phyloP scores from a whole-genome alignment of 2,888 invertebrate genomes.

The Pseudoips prasinana region DNA sequence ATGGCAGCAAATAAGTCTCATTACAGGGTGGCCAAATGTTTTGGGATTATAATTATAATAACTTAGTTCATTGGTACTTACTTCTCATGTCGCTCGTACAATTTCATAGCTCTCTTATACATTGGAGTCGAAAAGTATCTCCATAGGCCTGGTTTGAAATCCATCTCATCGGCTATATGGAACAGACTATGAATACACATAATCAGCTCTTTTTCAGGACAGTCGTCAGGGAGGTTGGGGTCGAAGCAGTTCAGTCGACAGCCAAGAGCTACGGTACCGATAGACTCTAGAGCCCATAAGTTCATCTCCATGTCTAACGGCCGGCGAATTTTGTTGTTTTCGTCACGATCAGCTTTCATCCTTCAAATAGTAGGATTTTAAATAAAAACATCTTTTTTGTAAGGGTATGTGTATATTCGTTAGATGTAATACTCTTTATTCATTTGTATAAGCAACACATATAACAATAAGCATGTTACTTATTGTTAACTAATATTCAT shows the following conservation, averaged over 20 bases:
- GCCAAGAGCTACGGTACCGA: conserved; percentile 62
- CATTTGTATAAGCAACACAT: no score
- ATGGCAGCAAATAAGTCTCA: no score
- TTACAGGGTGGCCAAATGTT: no score
- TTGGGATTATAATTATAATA: no score
- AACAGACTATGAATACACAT: conserved; percentile 54
- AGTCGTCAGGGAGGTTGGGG: conserved; percentile 51
- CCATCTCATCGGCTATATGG: conserved; percentile 39
- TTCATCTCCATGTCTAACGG: conserved; percentile 81
- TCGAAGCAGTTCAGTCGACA: conserved; percentile 59
- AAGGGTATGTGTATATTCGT: no score
- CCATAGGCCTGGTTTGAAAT: conserved; percentile 58
- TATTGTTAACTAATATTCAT: no score
- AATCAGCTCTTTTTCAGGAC: conserved; percentile 54
- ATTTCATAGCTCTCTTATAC: conserved; percentile 53
- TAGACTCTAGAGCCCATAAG: conserved; percentile 84
- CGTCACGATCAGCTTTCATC: conserved; percentile 73
- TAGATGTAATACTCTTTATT: no score
- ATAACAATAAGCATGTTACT: no score
- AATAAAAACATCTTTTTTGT: neutral
- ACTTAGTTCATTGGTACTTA: conserved; percentile 39
- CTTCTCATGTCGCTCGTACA: conserved; percentile 55
- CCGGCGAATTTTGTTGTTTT: conserved; percentile 76
- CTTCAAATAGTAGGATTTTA: conserved; percentile 52
- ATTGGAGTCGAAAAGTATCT: conserved; percentile 46